Evolutionary conservation across 2,797 vertebrate species (phyloP).

Genomic region (Hafferia zeledoni): DNA sequence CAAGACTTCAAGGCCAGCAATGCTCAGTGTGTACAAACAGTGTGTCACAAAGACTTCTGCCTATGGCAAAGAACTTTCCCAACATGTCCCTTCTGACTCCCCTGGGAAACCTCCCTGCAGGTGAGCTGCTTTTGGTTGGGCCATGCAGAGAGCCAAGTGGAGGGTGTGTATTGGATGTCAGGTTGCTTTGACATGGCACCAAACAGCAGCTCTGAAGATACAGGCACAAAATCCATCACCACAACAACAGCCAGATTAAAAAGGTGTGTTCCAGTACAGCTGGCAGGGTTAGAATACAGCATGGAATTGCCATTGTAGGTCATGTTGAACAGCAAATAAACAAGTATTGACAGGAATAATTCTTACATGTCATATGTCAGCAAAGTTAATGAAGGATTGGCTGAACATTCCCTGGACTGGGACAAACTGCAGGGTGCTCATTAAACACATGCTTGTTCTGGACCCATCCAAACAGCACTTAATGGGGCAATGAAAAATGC

Average conservation of each 20-base stretch:
- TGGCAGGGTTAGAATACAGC: background rate
- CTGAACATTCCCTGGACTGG: background rate
- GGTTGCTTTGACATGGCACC: background rate
- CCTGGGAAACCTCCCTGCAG: background rate
- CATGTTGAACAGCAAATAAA: background rate
- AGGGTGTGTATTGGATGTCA: background rate
- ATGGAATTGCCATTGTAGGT: background rate
- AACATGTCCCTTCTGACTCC: background rate
- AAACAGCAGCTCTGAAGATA: background rate
- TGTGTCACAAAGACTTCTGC: background rate
- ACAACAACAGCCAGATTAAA: background rate
- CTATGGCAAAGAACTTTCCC: background rate
- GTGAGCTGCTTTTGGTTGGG: background rate
- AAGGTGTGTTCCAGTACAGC: background rate
- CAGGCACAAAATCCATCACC: background rate
- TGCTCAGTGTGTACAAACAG: background rate
- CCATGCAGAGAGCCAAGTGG: background rate
- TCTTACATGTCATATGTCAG: background rate
- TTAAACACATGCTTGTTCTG: background rate
- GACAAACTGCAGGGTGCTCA: background rate
- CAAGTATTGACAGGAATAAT: background rate
- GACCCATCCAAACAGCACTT: background rate
- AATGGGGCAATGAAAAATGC: background rate
- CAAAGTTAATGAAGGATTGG: background rate
- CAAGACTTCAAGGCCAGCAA: background rate